Conservation (phyloP, 1,140 invertebrate species). For the Parapsyche elsis region DNA sequence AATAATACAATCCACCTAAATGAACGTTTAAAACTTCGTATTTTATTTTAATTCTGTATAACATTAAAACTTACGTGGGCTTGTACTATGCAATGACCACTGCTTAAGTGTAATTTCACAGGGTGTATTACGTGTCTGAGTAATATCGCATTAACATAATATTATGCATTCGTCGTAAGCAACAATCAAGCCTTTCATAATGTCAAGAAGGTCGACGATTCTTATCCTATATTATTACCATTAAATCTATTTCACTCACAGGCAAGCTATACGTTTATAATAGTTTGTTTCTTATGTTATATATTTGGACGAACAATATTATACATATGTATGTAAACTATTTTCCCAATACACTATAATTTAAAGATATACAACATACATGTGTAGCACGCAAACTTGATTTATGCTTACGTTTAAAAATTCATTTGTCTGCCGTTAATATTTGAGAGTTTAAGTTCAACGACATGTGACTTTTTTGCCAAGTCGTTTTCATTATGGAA, state of each 20-base stretch:
- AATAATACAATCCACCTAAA: neutral
- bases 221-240: conserved; percentile 12
- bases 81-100: neutral
- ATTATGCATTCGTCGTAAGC: neutral
- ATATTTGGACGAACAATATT: too few species aligned
- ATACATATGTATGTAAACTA: too few species aligned
- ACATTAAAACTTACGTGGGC: neutral
- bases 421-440: too few species aligned
- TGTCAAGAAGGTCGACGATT: conserved; percentile 15
- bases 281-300: too few species aligned
- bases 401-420: too few species aligned
- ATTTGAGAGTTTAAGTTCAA: neutral
- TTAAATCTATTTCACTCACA: neutral
- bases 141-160: conserved; percentile 11
- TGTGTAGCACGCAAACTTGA: too few species aligned
- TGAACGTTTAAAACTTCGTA: neutral
- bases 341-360: too few species aligned
- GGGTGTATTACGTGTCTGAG: conserved; percentile 8
- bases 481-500: neutral
- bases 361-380: too few species aligned
- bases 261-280: neutral
- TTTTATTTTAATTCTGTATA: neutral
- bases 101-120: neutral
- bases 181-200: conserved; percentile 10
- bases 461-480: neutral